Conservation (phyloP, 92 coral and sea anemone genomes). For the Porites lobata region DNA sequence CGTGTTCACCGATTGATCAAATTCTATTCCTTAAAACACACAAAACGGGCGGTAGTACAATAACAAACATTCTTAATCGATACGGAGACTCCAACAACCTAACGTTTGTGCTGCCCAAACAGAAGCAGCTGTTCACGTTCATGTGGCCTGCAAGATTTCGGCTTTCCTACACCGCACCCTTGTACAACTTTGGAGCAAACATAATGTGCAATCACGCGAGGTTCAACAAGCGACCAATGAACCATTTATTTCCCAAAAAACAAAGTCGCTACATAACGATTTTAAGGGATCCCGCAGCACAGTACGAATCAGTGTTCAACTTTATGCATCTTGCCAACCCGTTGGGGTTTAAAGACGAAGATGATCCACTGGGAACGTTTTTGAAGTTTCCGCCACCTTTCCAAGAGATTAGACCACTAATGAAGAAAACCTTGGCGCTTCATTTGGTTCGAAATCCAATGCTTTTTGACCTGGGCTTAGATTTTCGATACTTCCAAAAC, state of each 20-base stretch:
- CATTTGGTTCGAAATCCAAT: slow-evolving; percentile 87
- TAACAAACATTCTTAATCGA: slow-evolving; percentile 85
- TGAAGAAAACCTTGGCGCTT: slow-evolving; percentile 78
- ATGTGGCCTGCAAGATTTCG: slow-evolving; percentile 86
- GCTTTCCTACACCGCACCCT: slow-evolving; percentile 74
- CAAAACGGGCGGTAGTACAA: slow-evolving; percentile 88
- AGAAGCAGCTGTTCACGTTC: slow-evolving; percentile 70
- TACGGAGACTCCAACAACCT: slow-evolving; percentile 74
- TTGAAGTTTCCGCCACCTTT: slow-evolving; percentile 82
- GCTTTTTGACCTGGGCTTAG: slow-evolving; percentile 89
- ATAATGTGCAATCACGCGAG: slow-evolving; percentile 88
- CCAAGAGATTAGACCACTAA: slow-evolving; percentile 64
- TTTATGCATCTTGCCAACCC: slow-evolving; percentile 85
- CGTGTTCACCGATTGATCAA: slow-evolving; percentile 60
- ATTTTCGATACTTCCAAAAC: slow-evolving; percentile 85
- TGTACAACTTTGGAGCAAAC: slow-evolving; percentile 65
- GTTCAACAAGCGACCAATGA: slow-evolving; percentile 77
- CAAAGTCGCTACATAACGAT: slow-evolving; percentile 75
- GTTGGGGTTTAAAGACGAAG: slow-evolving; percentile 75
- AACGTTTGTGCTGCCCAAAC: slow-evolving; percentile 73
- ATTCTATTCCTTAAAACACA: slow-evolving; percentile 85
- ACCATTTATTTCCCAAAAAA: slow-evolving; percentile 76
- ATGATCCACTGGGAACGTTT: slow-evolving; percentile 84
- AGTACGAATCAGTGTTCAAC: slow-evolving; percentile 84
- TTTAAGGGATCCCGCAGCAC: slow-evolving; percentile 71